Evolutionary conservation across 1,140 invertebrate species (phyloP), one percentile per base, ranked within the genome.

Genomic region (Sarcophaga bullata): DNA sequence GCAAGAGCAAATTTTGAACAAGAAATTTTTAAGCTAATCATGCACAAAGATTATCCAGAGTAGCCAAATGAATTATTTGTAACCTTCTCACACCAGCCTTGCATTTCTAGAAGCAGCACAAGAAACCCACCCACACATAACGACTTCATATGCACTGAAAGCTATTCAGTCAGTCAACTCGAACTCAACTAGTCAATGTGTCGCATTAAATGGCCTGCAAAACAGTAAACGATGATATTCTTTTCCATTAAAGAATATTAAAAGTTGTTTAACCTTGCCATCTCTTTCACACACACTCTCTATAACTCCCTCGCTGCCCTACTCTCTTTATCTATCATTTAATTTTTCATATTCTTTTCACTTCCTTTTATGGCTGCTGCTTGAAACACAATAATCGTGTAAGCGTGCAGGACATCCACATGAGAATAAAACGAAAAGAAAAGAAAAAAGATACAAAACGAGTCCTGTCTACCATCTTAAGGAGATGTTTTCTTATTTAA

Each of bases 161-260:
- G n/a, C 54, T 58, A 11, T 58, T 58, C 13, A 58, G 54, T 3
- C 52, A 54, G 52, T 58, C 54, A 58, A 58, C 54, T n/a, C 54
- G n/a, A 58, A 37, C 25, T 37, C 54, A 58, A 58, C 54, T 19
- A 68, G 62, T 68, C 62, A 68, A 68, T 68, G 62, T 68, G 62
- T 68, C n/a, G 62, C 62, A 68, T 68, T 68, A 68, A 68, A 68
- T 68, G 62, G 62, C 17, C 62, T 68, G 62, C 62, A 68, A n/a
- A 68, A 68, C 62, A 19, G 62, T 19, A 68, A 68, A 68, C 17
- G 62, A 68, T 17, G 19, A 68, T 68, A n/a, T n/a, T n/a, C 6
- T 68, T 68, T 17, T n/a, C 62, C 62, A 68, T 68, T 68, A 68
- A 68, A 68, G 62, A 8, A 68, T 68, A 68, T 68, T 68, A 68